A percentile compares a stretch with the other conserved stretches of the same genome.
Evolutionary conservation across 2,113 vertebrate species (phyloP).

Genomic region (Coptodon rendalli): DNA sequence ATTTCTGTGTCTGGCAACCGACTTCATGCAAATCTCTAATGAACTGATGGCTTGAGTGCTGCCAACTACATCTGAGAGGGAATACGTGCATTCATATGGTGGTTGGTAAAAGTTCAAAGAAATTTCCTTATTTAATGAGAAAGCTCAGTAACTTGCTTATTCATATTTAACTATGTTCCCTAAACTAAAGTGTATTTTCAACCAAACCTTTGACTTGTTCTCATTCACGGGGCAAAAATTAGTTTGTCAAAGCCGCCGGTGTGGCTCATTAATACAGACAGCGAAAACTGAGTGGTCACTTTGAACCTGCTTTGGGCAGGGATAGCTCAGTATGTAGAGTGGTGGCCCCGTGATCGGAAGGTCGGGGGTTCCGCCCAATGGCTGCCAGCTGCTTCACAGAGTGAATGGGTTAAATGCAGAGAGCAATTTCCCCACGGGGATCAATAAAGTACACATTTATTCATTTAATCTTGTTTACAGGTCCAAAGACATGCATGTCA

Average conservation of each 20-base stretch:
- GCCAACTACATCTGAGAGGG: neutral
- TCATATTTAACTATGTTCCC: neutral
- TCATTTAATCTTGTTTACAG: neutral
- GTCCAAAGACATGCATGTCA: neutral
- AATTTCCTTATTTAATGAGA: neutral
- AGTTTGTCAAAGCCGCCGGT: neutral
- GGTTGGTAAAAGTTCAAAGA: neutral
- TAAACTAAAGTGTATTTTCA: neutral
- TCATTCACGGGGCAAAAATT: neutral
- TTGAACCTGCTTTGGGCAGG: neutral
- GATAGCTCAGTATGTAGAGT: neutral
- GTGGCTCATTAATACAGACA: neutral
- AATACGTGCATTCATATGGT: neutral
- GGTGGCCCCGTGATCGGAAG: neutral
- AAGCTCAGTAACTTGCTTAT: neutral
- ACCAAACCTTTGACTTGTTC: neutral
- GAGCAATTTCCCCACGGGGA: neutral
- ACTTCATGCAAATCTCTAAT: neutral
- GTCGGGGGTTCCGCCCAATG: neutral
- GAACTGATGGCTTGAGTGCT: neutral
- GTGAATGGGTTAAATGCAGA: neutral
- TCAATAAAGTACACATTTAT: neutral
- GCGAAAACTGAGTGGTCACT: neutral
- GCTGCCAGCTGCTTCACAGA: neutral
- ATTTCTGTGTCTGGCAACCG: neutral